A percentile compares a stretch with the other conserved stretches of the same genome.
Conservation (phyloP, 1,140 invertebrate genomes). For the Leucophenga varia region DNA sequence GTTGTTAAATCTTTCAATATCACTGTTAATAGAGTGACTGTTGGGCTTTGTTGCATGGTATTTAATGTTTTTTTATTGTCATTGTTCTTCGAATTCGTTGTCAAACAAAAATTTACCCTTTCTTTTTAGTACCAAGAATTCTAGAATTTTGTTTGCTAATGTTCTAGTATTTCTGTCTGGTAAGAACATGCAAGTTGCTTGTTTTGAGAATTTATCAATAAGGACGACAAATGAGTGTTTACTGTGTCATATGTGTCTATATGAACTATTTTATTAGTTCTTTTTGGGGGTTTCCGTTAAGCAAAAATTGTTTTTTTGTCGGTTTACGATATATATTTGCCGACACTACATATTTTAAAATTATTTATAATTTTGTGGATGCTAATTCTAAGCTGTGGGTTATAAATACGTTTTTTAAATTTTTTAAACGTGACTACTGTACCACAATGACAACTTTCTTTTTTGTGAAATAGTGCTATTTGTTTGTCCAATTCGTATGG, state of each 20-base stretch:
- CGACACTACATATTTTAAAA: background rate
- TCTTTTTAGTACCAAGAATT: no score
- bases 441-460: background rate
- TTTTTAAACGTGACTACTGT: conserved; percentile 1
- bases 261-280: conserved; percentile 6
- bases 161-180: no score
- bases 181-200: background rate
- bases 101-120: no score
- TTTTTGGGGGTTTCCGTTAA: background rate
- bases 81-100: no score
- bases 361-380: conserved; percentile 4
- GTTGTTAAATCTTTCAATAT: no score
- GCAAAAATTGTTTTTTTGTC: conserved; percentile 2
- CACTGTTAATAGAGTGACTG: no score
- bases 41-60: no score
- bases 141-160: no score
- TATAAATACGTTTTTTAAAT: background rate
- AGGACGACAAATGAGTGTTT: background rate
- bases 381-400: background rate
- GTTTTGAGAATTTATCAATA: conserved; percentile 5
- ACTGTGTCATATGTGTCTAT: background rate
- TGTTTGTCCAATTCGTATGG: no score
- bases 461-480: background rate
- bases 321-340: conserved; percentile 7
- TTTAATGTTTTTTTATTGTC: no score